Evolutionary conservation across 2,797 vertebrate species (phyloP).

Genomic region (Sparus aurata): DNA sequence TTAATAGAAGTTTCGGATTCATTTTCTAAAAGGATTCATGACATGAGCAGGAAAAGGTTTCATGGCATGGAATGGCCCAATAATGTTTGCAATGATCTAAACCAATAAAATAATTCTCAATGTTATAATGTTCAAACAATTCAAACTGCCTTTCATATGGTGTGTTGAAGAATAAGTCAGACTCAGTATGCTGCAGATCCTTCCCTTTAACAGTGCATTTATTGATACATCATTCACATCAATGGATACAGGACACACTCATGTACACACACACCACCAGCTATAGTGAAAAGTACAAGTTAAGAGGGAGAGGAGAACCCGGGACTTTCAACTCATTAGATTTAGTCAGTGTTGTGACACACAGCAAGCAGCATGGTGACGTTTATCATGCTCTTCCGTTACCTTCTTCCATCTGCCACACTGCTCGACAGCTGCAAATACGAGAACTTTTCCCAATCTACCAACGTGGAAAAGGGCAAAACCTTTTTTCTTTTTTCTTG

Average conservation of each 20-base stretch:
- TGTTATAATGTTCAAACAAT: neutral
- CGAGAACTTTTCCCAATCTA: neutral
- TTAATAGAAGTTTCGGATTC: too few relatives aligned
- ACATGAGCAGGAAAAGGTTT: too few relatives aligned
- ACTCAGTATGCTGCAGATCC: neutral
- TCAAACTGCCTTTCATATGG: neutral
- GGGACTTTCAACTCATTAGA: neutral
- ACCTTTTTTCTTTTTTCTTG: neutral
- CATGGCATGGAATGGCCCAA: too few relatives aligned
- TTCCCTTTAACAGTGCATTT: conserved; percentile 59
- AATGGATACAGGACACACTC: conserved; percentile 41
- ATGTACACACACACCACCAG: conserved; percentile 38
- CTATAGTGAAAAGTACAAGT: conserved; percentile 38
- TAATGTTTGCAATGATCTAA: too few relatives aligned
- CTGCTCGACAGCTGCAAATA: neutral
- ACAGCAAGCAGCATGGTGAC: neutral
- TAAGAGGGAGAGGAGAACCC: neutral
- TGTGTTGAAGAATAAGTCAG: neutral
- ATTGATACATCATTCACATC: conserved; percentile 59
- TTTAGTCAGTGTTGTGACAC: neutral
- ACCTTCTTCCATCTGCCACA: neutral
- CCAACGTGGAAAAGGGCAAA: neutral
- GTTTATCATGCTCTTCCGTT: neutral
- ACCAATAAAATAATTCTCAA: neutral
- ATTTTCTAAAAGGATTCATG: too few relatives aligned